Percentiles rank a stretch among this genome's conserved stretches.
phyloP scores from a whole-genome alignment of 2,113 vertebrate genomes.

The Lanius ludovicianus region DNA sequence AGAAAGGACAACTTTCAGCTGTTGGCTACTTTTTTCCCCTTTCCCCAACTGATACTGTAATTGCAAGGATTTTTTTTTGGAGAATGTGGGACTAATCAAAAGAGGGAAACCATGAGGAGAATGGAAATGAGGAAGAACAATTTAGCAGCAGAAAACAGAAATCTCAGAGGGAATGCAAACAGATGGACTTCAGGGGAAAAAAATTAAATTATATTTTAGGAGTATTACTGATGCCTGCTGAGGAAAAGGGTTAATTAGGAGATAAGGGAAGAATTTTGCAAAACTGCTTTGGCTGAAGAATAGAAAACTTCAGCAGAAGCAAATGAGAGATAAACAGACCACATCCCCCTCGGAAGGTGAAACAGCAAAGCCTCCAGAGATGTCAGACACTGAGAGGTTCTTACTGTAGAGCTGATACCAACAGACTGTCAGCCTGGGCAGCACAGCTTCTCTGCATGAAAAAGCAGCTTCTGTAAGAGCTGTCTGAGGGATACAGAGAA shows the following conservation, averaged over 20 bases:
- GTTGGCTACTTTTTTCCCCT: background rate
- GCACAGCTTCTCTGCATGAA: background rate
- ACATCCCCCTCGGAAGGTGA: background rate
- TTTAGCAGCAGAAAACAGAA: background rate
- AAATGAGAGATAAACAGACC: background rate
- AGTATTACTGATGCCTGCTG: background rate
- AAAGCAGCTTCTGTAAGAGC: background rate
- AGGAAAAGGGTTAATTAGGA: conserved; percentile 43
- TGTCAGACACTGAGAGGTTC: background rate
- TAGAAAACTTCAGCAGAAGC: background rate
- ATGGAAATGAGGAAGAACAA: background rate
- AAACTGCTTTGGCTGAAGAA: background rate
- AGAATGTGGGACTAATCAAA: background rate
- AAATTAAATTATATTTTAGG: background rate
- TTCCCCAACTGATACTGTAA: background rate
- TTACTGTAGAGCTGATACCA: background rate
- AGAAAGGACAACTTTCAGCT: conserved; percentile 9
- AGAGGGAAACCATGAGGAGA: background rate
- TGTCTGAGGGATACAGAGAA: background rate
- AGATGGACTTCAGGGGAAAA: background rate
- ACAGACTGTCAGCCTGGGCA: background rate
- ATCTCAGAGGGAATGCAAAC: background rate
- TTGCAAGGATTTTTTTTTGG: background rate
- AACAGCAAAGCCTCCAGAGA: background rate
- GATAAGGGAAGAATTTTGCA: conserved; percentile 12